These are phyloP conservation scores for Noctua janthina DNA, from an alignment of 2,888 invertebrate genomes.

Conservation along the genomic window DNA sequence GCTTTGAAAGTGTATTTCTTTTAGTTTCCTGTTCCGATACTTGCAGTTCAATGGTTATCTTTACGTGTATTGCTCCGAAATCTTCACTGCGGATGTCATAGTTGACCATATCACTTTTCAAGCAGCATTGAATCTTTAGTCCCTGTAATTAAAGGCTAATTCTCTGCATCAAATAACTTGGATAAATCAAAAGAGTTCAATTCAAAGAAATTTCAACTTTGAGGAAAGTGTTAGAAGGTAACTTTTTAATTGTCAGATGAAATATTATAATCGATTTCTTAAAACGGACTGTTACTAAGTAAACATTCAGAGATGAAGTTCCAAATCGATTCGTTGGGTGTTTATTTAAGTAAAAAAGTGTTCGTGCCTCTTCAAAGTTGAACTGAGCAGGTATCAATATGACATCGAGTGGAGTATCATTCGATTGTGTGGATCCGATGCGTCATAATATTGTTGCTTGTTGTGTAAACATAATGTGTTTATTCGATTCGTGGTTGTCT, in stretches of 20 bases:
- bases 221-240: constrained; percentile 57
- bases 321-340: constrained; percentile 86
- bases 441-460: constrained; percentile 75
- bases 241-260: constrained; percentile 58
- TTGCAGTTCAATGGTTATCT: constrained; percentile 60
- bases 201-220: constrained; percentile 55
- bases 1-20: constrained; percentile 69
- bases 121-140: constrained; percentile 69
- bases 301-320: constrained; percentile 86
- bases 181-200: constrained; percentile 40
- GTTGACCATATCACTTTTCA: constrained; percentile 64
- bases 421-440: constrained; percentile 74
- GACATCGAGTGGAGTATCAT: constrained; percentile 82
- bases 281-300: constrained; percentile 88
- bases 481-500: constrained; percentile 58
- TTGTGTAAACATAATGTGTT: constrained; percentile 64
- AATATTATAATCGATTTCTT: constrained; percentile 82
- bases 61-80: constrained; percentile 75
- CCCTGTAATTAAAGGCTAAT: constrained; percentile 67
- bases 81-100: constrained; percentile 78
- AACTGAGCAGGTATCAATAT: constrained; percentile 69
- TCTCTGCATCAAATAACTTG: constrained; percentile 65
- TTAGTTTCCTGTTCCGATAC: constrained; percentile 65
- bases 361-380: constrained; percentile 74
- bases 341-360: constrained; percentile 85